A percentile compares a stretch with the other conserved stretches of the same genome.
phyloP scores from a whole-genome alignment of 2,113 vertebrate species.

The Oncorhynchus mykiss region DNA sequence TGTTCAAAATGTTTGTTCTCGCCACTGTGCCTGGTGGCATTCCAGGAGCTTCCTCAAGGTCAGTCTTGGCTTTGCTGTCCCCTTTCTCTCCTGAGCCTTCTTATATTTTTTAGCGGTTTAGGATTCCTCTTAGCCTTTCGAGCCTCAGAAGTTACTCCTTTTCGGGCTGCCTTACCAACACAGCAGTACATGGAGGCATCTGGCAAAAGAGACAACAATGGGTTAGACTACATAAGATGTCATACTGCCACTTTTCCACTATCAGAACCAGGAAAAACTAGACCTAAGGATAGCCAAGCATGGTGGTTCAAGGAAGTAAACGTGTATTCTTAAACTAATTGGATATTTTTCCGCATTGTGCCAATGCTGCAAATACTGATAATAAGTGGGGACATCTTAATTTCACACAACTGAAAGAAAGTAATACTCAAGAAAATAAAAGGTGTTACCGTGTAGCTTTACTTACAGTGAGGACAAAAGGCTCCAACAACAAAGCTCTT shows the following conservation, averaged over 20 bases:
- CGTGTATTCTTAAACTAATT: background rate
- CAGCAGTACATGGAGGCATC: conserved; percentile 24
- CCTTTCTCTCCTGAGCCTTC: background rate
- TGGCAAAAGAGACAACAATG: conserved; percentile 13
- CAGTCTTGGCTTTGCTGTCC: background rate
- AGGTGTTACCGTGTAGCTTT: no score
- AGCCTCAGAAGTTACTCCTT: background rate
- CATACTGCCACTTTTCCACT: no score
- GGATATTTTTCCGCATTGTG: background rate
- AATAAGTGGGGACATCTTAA: background rate
- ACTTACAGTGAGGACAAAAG: conserved; percentile 76
- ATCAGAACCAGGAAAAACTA: no score
- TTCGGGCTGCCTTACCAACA: background rate
- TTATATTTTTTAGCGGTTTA: background rate
- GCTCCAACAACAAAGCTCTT: conserved; percentile 76
- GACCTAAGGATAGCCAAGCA: background rate
- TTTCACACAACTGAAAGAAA: background rate
- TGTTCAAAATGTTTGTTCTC: background rate
- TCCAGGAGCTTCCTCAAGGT: background rate
- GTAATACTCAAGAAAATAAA: background rate
- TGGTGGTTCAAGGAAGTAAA: background rate
- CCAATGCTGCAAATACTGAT: background rate
- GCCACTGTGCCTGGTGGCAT: background rate
- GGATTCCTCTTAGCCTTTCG: background rate
- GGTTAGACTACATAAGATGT: background rate